Conservation (phyloP, 2,888 invertebrate species). For the Osedax frankpressi region DNA sequence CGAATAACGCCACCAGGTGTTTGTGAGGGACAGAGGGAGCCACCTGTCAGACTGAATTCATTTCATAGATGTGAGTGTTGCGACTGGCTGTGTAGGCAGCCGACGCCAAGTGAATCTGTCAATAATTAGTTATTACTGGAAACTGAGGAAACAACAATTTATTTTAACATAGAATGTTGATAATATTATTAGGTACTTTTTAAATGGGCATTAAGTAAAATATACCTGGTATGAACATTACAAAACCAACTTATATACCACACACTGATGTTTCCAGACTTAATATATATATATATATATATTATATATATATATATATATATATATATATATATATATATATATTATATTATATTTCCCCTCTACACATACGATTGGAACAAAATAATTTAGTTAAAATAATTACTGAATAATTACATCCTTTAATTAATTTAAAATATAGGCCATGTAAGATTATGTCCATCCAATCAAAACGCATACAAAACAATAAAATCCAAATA, state of each 20-base stretch:
- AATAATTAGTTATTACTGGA: conserved; percentile 4
- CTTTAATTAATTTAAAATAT: not conserved
- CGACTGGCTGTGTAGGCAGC: not conserved
- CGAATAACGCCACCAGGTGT: conserved; percentile 4
- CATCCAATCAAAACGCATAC: not conserved
- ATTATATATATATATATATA: too few species aligned
- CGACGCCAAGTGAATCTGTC: not conserved
- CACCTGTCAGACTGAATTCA: conserved; percentile 4
- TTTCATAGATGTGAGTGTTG: not conserved
- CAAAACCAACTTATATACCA: not conserved
- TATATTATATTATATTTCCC: too few species aligned
- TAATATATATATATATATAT: too few species aligned
- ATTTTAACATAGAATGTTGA: conserved; percentile 1
- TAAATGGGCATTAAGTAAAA: not conserved
- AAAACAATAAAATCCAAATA: not conserved
- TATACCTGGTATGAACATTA: not conserved
- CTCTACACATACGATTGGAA: not conserved
- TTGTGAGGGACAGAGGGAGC: conserved; percentile 8
- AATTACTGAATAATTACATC: not conserved
- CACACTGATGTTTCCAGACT: not conserved
- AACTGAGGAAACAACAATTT: not conserved
- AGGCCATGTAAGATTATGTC: not conserved
- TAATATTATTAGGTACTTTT: not conserved
- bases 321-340: too few species aligned
- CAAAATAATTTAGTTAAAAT: not conserved